Percentiles rank a stretch among this genome's conserved stretches.
Evolutionary conservation across 2,888 invertebrate species (phyloP).

Genomic region (Idaea biselata): DNA sequence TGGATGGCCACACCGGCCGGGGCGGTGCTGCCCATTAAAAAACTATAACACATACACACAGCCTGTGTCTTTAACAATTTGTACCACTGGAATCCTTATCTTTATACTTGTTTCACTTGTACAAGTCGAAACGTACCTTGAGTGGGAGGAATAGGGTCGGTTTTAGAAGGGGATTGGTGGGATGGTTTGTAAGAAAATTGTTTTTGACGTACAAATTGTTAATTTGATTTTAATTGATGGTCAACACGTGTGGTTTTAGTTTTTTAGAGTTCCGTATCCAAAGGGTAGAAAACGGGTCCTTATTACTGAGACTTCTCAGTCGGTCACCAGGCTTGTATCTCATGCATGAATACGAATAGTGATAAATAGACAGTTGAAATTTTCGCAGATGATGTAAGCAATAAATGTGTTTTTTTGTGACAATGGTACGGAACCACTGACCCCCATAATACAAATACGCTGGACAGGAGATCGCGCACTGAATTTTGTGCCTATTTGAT

Average conservation of each 20-base stretch:
- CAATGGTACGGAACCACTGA: too few relatives aligned
- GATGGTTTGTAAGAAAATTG: constrained; percentile 42
- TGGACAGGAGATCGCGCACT: too few relatives aligned
- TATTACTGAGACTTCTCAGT: too few relatives aligned
- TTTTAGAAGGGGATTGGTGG: neutral
- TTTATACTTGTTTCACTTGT: constrained; percentile 43
- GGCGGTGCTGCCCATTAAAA: constrained; percentile 73
- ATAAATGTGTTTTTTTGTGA: too few relatives aligned
- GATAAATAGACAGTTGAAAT: too few relatives aligned
- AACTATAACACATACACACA: constrained; percentile 69
- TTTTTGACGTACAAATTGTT: constrained; percentile 54
- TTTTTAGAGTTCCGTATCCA: too few relatives aligned
- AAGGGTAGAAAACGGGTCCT: too few relatives aligned
- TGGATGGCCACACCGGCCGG: constrained; percentile 63
- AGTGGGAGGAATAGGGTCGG: constrained; percentile 9
- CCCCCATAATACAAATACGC: too few relatives aligned
- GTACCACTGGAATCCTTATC: constrained; percentile 57
- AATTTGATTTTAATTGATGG: constrained; percentile 67
- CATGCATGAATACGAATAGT: too few relatives aligned
- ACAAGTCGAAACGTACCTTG: constrained; percentile 17
- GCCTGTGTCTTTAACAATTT: constrained; percentile 72
- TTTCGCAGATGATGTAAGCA: too few relatives aligned
- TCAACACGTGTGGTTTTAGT: constrained; percentile 41
- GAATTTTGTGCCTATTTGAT: too few relatives aligned
- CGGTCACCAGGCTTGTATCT: too few relatives aligned